Evolutionary conservation across 1,140 invertebrate genomes (phyloP), one percentile per base, ranked within the genome.

Genomic region (Neodiprion virginianus): DNA sequence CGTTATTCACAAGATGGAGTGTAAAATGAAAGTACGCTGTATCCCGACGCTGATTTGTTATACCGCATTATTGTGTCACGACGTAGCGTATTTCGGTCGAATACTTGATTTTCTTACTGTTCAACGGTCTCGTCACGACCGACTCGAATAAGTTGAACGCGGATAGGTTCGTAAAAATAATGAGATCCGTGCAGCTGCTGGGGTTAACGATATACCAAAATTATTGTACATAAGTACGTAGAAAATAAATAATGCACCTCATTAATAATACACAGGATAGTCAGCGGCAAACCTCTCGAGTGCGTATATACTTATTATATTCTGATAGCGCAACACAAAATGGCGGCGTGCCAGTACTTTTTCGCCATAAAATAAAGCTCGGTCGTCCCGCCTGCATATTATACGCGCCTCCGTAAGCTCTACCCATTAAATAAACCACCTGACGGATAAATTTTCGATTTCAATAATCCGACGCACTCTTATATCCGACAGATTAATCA

Each of bases 181-280:
- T 61, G 11, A 61, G 11, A 40, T 40, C 28, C 28, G 28, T 40
- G 28, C 28, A 40, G 28, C 28, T 40, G 28, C 28, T 40, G 28
- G 53, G 53, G 11, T 61, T 61, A 17, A 61, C 53, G 11, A 61
- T 61, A 40, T 40, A 40, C 28, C 28, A 1, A 40, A 40, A 40
- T 40, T 40, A 40, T 40, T 40, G 28, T 40, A 61, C 1, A n/a
- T 61, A 61, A 14, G 8, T 61, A 61, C 28, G 28, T 40, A 7
- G 53, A 17, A 61, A 61, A 61, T 61, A 61, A 61, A 61, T 61
- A 61, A 61, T 61, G 53, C 53, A 61, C 53, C 53, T 61, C 53
- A 61, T 61, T 61, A 61, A 61, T 61, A 61, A 61, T 61, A 61
- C 28, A 40, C 28, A 40, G 28, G 5, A 40, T 61, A 61, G 53